Conservation (phyloP, 2,888 invertebrate species). For the Norana najaformis region DNA sequence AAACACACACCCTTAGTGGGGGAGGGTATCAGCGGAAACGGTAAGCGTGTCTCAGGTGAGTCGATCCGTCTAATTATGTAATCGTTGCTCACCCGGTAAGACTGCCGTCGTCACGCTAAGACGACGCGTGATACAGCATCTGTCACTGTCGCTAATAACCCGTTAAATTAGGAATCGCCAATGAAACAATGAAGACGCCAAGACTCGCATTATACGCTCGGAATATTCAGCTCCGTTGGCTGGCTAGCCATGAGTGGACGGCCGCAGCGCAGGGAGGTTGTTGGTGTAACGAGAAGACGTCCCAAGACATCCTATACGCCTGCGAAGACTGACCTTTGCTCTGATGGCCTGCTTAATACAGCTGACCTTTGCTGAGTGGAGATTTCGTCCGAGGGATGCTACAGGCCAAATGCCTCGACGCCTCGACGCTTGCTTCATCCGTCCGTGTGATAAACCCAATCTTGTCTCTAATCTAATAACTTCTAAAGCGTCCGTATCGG, state of each 20-base stretch:
- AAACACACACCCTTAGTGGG: too few relatives aligned
- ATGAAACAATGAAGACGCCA: neutral
- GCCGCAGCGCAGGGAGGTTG: neutral
- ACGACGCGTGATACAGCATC: neutral
- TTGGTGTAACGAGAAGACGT: neutral
- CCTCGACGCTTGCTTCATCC: neutral
- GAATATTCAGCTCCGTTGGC: neutral
- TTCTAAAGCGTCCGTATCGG: neutral
- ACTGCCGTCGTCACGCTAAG: too few relatives aligned
- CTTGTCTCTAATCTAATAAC: neutral
- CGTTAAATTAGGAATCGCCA: slow-evolving; percentile 13
- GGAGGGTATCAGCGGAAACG: neutral
- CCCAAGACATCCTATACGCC: too few relatives aligned
- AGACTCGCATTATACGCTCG: neutral
- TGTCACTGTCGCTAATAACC: neutral
- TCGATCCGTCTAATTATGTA: neutral
- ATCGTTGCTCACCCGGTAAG: neutral
- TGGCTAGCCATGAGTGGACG: neutral
- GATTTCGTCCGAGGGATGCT: neutral
- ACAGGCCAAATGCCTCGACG: too few relatives aligned
- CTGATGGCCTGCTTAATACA: neutral
- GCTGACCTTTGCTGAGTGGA: neutral
- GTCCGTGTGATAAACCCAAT: neutral
- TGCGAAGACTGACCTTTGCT: neutral
- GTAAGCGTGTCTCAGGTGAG: neutral